Evolutionary conservation across 2,113 vertebrate species (phyloP).

Genomic region (Eleginops maclovinus): DNA sequence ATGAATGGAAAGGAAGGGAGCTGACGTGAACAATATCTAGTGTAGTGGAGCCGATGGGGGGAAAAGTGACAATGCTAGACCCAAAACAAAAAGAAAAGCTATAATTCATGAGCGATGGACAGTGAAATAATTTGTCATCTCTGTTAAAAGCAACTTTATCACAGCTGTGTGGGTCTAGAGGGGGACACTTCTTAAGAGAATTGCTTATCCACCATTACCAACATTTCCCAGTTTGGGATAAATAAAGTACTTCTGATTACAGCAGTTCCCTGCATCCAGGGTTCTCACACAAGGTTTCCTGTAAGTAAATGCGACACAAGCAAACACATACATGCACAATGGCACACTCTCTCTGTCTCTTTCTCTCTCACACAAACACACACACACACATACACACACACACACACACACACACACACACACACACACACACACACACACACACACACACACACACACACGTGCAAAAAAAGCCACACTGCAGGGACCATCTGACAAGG

Average conservation of each 20-base stretch:
- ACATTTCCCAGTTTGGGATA: too few species aligned
- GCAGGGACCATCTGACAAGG: slow-evolving; percentile 79
- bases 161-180: slow-evolving; percentile 71
- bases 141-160: slow-evolving; percentile 68
- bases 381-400: too few species aligned
- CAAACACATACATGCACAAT: slow-evolving; percentile 40
- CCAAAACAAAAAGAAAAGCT: slow-evolving; percentile 31
- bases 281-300: slow-evolving; percentile 61
- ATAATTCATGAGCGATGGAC: slow-evolving; percentile 64
- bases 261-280: slow-evolving; percentile 54
- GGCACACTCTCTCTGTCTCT: slow-evolving; percentile 17
- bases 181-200: slow-evolving; percentile 63
- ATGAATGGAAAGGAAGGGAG: slow-evolving; percentile 42
- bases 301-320: slow-evolving; percentile 68
- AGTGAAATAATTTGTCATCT: slow-evolving; percentile 69
- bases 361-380: not conserved
- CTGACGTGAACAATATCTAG: slow-evolving; percentile 52
- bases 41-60: slow-evolving; percentile 27
- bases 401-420: too few species aligned
- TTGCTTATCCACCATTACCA: slow-evolving; percentile 65
- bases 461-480: slow-evolving; percentile 62
- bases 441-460: too few species aligned
- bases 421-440: too few species aligned
- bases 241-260: too few species aligned
- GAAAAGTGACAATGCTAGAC: slow-evolving; percentile 42